phyloP scores from a whole-genome alignment of 1,140 invertebrate genomes.

The Phymastichus coffea region DNA sequence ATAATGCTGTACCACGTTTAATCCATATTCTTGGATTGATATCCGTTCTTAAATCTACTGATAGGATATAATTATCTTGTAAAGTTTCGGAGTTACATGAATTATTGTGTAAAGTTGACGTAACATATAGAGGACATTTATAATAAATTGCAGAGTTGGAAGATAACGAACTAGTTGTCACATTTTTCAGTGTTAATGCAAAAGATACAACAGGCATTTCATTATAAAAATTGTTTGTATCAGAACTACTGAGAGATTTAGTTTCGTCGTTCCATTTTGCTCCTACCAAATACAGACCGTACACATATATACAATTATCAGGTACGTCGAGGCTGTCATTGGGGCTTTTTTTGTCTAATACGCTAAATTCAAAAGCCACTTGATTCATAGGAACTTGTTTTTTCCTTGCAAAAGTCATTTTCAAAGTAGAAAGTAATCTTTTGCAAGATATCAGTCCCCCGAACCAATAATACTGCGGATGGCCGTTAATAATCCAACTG shows the following conservation, averaged over 20 bases:
- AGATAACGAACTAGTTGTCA: no score
- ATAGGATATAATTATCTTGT: constrained; percentile 82
- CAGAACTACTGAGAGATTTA: constrained; percentile 67
- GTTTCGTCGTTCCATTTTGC: constrained; percentile 73
- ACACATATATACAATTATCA: constrained; percentile 72
- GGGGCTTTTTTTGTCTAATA: constrained; percentile 37
- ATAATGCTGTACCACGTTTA: constrained; percentile 78
- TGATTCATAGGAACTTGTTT: constrained; percentile 62
- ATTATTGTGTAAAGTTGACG: constrained; percentile 69
- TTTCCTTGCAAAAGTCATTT: constrained; percentile 66
- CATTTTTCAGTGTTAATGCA: constrained; percentile 57
- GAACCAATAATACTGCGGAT: constrained; percentile 65
- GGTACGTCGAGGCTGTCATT: constrained; percentile 40
- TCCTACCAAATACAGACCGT: constrained; percentile 81
- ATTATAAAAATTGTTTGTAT: constrained; percentile 76
- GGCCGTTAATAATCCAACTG: constrained; percentile 63
- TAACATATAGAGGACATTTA: constrained; percentile 81
- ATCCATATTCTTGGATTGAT: constrained; percentile 75
- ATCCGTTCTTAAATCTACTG: constrained; percentile 70
- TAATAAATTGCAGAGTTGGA: constrained; percentile 62
- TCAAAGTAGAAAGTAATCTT: constrained; percentile 67
- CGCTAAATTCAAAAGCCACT: constrained; percentile 60
- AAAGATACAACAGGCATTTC: constrained; percentile 74
- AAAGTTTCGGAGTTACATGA: constrained; percentile 65
- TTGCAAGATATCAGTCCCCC: constrained; percentile 71